Conservation (phyloP, 1,140 invertebrate genomes). For the Zeugodacus cucurbitae region DNA sequence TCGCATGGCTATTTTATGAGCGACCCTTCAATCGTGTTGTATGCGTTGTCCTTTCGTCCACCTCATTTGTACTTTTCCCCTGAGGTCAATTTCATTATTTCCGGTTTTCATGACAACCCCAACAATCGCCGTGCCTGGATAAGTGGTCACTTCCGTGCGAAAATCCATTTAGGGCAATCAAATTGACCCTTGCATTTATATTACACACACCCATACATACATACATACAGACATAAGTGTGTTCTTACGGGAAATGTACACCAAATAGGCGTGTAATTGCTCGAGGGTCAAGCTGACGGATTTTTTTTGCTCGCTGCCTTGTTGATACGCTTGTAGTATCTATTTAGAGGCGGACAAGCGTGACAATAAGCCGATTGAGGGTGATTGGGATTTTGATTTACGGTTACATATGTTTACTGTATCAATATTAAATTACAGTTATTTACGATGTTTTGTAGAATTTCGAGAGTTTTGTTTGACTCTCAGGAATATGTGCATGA, state of each 20-base stretch:
- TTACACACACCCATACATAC: not conserved
- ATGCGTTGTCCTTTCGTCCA: not conserved
- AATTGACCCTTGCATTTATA: not conserved
- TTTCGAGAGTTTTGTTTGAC: too few relatives aligned
- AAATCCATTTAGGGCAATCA: constrained; percentile 22
- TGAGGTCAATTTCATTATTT: constrained; percentile 42
- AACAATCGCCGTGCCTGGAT: not conserved
- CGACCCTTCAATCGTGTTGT: not conserved
- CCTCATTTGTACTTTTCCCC: not conserved
- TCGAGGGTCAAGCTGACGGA: not conserved
- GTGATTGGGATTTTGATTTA: constrained; percentile 31
- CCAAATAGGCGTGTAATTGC: constrained; percentile 29
- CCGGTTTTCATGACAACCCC: constrained; percentile 41
- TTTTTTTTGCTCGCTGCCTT: not conserved
- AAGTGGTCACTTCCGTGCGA: constrained; percentile 39
- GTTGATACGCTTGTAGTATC: not conserved
- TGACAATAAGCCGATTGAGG: constrained; percentile 27
- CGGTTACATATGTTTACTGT: not conserved
- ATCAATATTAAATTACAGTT: not conserved
- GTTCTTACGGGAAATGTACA: constrained; percentile 1
- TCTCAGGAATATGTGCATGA: too few relatives aligned
- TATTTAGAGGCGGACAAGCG: constrained; percentile 15
- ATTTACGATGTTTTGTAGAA: not conserved
- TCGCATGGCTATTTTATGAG: not conserved
- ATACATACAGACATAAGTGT: not conserved